phyloP scores from a whole-genome alignment of 2,797 vertebrate species.

The Enteromius fasciolatus region DNA sequence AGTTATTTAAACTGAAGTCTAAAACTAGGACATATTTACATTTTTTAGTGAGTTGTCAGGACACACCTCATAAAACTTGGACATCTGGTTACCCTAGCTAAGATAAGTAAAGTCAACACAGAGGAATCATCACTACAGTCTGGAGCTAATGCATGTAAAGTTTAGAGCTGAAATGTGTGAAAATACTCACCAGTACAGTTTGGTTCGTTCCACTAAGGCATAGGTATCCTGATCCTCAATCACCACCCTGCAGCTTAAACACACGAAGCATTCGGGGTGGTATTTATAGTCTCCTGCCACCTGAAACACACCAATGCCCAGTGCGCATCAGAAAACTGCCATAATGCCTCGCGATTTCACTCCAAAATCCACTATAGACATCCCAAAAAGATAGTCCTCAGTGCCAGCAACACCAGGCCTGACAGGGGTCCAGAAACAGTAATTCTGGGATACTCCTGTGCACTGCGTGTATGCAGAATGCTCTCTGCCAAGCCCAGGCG shows the following conservation, averaged over 20 bases:
- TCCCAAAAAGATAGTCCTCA: background rate
- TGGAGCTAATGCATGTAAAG: background rate
- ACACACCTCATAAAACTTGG: background rate
- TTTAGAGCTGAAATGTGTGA: background rate
- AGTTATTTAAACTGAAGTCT: background rate
- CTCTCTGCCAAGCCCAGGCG: slow-evolving; percentile 22
- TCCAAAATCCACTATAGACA: background rate
- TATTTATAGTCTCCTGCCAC: slow-evolving; percentile 97
- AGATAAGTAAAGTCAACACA: background rate
- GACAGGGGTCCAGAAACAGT: background rate
- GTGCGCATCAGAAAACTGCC: slow-evolving; percentile 8
- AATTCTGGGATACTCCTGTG: background rate
- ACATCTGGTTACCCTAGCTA: background rate
- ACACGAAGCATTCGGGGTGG: slow-evolving; percentile 97
- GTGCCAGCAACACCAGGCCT: background rate
- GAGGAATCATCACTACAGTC: background rate
- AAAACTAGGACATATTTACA: background rate
- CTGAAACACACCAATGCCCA: slow-evolving; percentile 68
- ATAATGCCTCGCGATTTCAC: background rate
- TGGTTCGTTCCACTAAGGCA: slow-evolving; percentile 89
- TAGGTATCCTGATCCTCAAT: slow-evolving; percentile 95
- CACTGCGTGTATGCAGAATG: background rate
- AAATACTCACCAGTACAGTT: slow-evolving; percentile 91
- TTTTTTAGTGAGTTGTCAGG: background rate
- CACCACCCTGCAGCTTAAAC: slow-evolving; percentile 94